These are phyloP conservation scores for Chanos chanos DNA, from an alignment of 2,797 vertebrate species.

Conservation along the genomic window DNA sequence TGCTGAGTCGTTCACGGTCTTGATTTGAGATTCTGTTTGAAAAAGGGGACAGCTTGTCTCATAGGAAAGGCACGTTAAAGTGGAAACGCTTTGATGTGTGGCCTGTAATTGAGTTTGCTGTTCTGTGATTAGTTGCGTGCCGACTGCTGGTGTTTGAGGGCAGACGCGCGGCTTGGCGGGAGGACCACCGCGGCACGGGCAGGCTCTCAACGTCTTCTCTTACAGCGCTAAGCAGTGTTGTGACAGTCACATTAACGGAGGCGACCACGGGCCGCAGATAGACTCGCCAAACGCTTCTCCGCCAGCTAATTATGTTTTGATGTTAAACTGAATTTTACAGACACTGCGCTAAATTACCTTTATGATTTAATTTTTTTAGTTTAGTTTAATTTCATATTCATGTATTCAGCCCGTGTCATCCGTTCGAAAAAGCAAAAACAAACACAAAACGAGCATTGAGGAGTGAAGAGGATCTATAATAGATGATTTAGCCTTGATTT, in stretches of 20 bases:
- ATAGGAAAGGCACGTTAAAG: constrained; percentile 21
- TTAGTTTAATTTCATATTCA: constrained; percentile 13
- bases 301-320: constrained; percentile 21
- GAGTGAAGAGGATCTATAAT: constrained; percentile 26
- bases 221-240: constrained; percentile 13
- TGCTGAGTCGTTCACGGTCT: constrained; percentile 36
- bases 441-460: too few species aligned
- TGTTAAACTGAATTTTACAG: constrained; percentile 19
- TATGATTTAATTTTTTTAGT: constrained; percentile 19
- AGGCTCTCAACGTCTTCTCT: constrained; percentile 1
- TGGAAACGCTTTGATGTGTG: constrained; percentile 42
- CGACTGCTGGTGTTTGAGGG: background rate
- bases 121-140: constrained; percentile 11
- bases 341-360: background rate
- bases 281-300: background rate
- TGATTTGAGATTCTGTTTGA: constrained; percentile 47
- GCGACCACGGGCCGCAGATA: background rate
- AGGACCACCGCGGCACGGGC: background rate
- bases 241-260: constrained; percentile 13
- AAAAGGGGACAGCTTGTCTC: constrained; percentile 32
- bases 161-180: too few species aligned
- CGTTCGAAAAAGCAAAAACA: too few species aligned
- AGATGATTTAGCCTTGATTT: constrained; percentile 37
- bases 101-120: constrained; percentile 31
- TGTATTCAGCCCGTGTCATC: too few species aligned